Evolutionary conservation across 2,113 vertebrate species (phyloP).

Genomic region (Corythaixoides concolor): DNA sequence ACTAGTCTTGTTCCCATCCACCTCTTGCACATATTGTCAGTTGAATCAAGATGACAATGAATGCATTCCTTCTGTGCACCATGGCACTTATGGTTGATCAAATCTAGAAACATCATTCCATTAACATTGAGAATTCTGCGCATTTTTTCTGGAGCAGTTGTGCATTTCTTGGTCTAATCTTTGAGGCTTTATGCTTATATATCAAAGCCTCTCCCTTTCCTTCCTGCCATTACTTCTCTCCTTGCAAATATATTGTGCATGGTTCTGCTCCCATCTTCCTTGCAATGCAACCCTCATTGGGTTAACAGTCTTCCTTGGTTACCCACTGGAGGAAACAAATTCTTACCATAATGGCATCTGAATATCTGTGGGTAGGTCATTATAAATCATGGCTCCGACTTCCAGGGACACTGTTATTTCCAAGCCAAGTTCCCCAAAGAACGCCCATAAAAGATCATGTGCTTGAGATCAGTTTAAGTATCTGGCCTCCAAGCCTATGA

Average conservation of each 20-base stretch:
- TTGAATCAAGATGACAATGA: background rate
- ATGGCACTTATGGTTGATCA: background rate
- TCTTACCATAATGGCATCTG: background rate
- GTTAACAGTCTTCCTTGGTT: background rate
- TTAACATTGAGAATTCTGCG: background rate
- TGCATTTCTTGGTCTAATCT: conserved; percentile 1
- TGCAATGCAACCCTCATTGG: background rate
- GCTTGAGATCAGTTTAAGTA: background rate
- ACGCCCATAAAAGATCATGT: background rate
- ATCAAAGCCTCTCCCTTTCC: conserved; percentile 31
- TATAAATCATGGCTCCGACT: background rate
- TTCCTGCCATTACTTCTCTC: conserved; percentile 9
- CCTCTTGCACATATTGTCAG: background rate
- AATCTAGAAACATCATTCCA: background rate
- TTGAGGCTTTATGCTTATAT: background rate
- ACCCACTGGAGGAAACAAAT: background rate
- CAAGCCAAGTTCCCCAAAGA: background rate
- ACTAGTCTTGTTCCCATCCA: background rate
- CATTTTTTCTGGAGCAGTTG: background rate
- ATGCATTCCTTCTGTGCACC: background rate
- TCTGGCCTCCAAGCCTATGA: background rate
- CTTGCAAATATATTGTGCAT: background rate
- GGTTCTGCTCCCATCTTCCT: background rate
- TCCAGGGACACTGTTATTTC: background rate
- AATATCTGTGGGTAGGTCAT: background rate